Evolutionary conservation across 2,113 vertebrate genomes (phyloP).

Genomic region (Tamias sibiricus): DNA sequence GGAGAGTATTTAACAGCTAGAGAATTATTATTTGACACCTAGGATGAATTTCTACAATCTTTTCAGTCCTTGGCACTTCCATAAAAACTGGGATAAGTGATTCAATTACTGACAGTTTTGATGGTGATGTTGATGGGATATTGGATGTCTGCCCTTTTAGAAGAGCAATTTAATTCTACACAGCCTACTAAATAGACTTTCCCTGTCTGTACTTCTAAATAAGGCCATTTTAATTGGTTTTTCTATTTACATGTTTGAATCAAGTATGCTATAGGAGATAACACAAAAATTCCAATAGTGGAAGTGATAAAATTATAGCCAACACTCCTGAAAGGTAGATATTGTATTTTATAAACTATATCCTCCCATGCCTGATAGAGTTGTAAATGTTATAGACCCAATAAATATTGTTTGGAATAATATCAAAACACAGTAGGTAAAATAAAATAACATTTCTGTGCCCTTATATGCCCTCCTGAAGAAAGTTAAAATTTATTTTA

Average conservation of each 20-base stretch:
- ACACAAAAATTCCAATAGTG: not conserved
- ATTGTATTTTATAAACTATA: not conserved
- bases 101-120: slow-evolving; percentile 44
- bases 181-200: slow-evolving; percentile 4
- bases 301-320: not conserved
- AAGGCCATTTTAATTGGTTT: slow-evolving; percentile 20
- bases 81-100: slow-evolving; percentile 29
- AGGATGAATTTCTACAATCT: not conserved
- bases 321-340: not conserved
- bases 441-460: not conserved
- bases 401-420: not conserved
- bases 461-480: not conserved
- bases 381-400: not conserved
- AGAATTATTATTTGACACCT: slow-evolving; percentile 11
- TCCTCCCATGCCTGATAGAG: not conserved
- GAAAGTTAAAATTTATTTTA: not conserved
- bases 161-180: slow-evolving; percentile 13
- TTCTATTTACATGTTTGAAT: slow-evolving; percentile 42
- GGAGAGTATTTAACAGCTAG: not conserved
- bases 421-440: not conserved
- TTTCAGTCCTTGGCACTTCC: not conserved
- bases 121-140: slow-evolving; percentile 16
- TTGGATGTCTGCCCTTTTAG: not conserved
- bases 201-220: not conserved
- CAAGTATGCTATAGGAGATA: not conserved